phyloP scores from a whole-genome alignment of 2,113 vertebrate species.

The Jaculus jaculus region DNA sequence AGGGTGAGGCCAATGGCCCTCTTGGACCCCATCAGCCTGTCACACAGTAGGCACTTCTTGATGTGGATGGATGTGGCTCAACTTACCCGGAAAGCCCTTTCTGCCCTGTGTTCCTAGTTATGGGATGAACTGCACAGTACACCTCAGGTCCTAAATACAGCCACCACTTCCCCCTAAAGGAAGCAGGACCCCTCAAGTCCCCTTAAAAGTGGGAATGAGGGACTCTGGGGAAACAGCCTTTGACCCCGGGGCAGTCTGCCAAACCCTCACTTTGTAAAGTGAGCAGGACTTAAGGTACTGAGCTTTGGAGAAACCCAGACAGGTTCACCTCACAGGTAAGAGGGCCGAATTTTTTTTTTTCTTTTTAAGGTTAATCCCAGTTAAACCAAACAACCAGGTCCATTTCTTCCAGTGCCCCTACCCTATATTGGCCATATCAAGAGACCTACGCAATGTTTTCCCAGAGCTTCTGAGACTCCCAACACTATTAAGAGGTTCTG shows the following conservation, averaged over 20 bases:
- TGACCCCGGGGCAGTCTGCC: not conserved
- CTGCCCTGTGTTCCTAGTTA: not conserved
- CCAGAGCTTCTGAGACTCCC: not conserved
- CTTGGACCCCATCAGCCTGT: not conserved
- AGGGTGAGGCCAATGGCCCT: not conserved
- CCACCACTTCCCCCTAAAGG: not conserved
- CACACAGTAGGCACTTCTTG: not conserved
- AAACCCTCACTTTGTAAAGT: not conserved
- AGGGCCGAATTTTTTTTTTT: not conserved
- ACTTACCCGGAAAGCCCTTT: not conserved
- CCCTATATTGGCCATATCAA: not conserved
- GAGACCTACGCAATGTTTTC: not conserved
- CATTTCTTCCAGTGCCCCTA: not conserved
- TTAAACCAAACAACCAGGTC: not conserved
- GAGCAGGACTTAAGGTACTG: not conserved
- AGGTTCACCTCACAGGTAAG: slow-evolving; percentile 48
- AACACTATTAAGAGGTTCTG: not conserved
- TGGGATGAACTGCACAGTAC: not conserved
- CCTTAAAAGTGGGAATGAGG: not conserved
- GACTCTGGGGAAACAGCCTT: too few species aligned
- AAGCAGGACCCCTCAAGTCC: not conserved
- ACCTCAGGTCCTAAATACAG: not conserved
- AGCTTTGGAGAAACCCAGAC: not conserved
- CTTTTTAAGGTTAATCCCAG: not conserved
- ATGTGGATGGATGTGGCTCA: not conserved